Base-by-base conservation (phyloP, 2,113 vertebrate genomes). In the Gymnogyps californianus region DNA sequence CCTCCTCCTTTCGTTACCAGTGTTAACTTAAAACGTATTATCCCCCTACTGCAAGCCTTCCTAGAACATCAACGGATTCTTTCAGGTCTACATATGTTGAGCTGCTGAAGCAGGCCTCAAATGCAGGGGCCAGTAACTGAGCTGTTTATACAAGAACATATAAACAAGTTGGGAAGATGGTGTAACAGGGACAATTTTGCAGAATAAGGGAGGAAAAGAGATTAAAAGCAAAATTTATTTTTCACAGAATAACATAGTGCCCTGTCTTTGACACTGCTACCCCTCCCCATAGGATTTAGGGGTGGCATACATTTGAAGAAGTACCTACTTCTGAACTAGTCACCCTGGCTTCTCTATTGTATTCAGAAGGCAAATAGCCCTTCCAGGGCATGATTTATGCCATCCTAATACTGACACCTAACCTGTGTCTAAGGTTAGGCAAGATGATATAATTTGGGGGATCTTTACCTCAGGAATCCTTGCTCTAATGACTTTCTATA, bases 51-150 rank as follows among this genome's bases (percentile, higher is more conserved):
- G 47, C 55, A 76, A 47, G 31, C 31, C 26, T 62, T 22, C 47
- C n/a, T 26, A n/a, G 40, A 55, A 54, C 14, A 40, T 2, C 29
- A n/a, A n/a, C 0, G 1, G 40, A 42, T 40, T 36, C 21, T 29
- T 76, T 49, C 17, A 34, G 3, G 22, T 55, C 52, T 19, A 42
- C 29, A 82, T 40, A 62, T 17, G 16, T 9, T 47, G 31, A 54
- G 26, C 66, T 51, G 32, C 51, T 51, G 58, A 79, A 72, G 34
- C 32, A 44, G 13, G 49, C 29, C 40, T 70, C 55, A 62, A 49
- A 24, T 22, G 28, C 46, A 47, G 61, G 34, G 46, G 81, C n/a
- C 42, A 47, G 61, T n/a, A 76, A 83, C 70, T 40, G 12, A 40
- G 46, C 16, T 74, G 46, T 47, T 67, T 21, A 46, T 40, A 32